These are phyloP conservation scores for Xestoiulus laeticollis DNA, from an alignment of 2,888 invertebrate genomes.

Conservation along the genomic window DNA sequence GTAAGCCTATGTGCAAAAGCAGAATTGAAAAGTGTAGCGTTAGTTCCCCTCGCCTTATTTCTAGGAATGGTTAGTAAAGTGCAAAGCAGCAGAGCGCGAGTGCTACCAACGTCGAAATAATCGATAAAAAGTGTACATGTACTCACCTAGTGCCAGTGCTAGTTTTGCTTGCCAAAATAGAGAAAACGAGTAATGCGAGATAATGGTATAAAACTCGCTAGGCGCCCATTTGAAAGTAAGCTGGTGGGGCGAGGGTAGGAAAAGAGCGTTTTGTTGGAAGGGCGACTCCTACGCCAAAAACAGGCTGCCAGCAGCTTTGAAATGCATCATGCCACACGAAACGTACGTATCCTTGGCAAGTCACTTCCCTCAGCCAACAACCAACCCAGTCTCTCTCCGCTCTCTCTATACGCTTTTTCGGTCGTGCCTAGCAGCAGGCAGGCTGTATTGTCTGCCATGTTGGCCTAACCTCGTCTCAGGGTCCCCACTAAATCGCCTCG, in stretches of 20 bases:
- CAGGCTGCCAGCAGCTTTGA: not conserved
- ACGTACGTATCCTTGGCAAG: not conserved
- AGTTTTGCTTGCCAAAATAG: not conserved
- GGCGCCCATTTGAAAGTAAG: slow-evolving; percentile 2
- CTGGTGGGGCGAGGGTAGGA: not conserved
- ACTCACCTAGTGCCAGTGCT: slow-evolving; percentile 18
- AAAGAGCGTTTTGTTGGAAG: no score
- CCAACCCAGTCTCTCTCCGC: not conserved
- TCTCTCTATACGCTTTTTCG: not conserved
- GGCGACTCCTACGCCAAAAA: slow-evolving; percentile 26
- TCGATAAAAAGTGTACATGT: slow-evolving; percentile 17
- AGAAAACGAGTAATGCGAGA: not conserved
- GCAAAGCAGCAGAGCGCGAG: no score
- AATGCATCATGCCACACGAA: not conserved
- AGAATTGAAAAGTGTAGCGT: no score
- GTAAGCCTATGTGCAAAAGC: no score
- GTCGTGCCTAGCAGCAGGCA: slow-evolving; percentile 44
- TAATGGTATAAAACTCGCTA: slow-evolving; percentile 8
- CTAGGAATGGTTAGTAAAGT: no score
- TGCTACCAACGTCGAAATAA: not conserved
- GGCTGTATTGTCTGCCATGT: slow-evolving; percentile 49
- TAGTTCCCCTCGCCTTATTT: no score
- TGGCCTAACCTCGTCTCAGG: slow-evolving; percentile 44
- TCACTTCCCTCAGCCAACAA: not conserved
- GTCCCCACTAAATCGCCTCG: not conserved